Base-by-base conservation (phyloP, 2,888 invertebrate species). In the Synergus gifuensis region DNA sequence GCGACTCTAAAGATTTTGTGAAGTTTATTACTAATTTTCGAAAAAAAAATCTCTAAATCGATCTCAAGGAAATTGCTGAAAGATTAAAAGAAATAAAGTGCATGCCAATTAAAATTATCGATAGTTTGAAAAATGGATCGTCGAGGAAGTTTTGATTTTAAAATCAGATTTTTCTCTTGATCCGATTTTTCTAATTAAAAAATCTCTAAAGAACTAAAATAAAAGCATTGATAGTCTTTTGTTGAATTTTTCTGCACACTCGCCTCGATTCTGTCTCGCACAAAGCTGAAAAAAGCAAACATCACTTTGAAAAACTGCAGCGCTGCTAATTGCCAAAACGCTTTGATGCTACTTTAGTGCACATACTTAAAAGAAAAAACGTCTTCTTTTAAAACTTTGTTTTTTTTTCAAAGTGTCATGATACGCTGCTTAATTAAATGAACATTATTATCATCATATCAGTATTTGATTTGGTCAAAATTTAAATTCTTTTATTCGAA, bases 401-500 rank as follows among this genome's bases (percentile, higher is more conserved):
- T 62, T 62, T 36, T 36, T 28, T 28, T 12, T 28, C 62, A 28
- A 62, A 62, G 14, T 11, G 22, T 42, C n/a, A 69, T 46, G 49
- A 73, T 54, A 49, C 54, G 73, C 73, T 73, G 73, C 73, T 54
- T 73, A 54, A 73, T 58, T 73, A 76, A 82, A 79, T 81, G 76
- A 83, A 79, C 83, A 84, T 83, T 36, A 36, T 79, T 44, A 84
- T 85, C 84, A 85, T 83, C 81, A 76, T 18, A 80, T 78, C 67
- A 80, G 81, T 77, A 79, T 78, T 83, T 64, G 84, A 85, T 86
- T 86, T 89, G 85, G 88, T 79, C 85, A 86, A 88, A 88, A 90
- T 88, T 88, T 87, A 90, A 89, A 91, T 87, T 87, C 87, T 89
- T 88, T 88, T 90, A 86, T 90, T 90, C 90, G 89, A 87, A 91